Base-by-base conservation (phyloP, 2,113 vertebrate species). In the Phocoena phocoena region DNA sequence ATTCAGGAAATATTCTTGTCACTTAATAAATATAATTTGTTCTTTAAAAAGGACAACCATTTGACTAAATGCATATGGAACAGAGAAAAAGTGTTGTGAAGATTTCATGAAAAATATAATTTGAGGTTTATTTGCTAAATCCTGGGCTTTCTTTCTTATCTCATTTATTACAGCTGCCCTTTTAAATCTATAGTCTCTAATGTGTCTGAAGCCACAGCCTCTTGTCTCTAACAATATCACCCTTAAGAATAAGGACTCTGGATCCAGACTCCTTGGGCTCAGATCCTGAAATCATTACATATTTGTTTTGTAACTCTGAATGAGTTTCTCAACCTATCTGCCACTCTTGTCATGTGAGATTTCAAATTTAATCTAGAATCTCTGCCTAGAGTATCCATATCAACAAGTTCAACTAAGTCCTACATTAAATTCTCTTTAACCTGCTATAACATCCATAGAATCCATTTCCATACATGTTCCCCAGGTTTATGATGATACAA, bases 121-220 rank as follows among this genome's bases (percentile, higher is more conserved):
- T 65, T 83, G 83, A 71, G 76, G 28, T 70, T 77, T 90, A 77
- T 82, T 76, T 80, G 38, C 63, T 85, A 95, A 80, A 92, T 68
- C 50, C 25, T 41, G 33, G 12, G 41, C 60, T 68, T 93, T 18
- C 62, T 85, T 92, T 85, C n/a, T 77, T 95, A 10, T 58, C 26
- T 84, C 60, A 13, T 60, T 86, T 90, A 81, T 93, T 60, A 50
- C 6, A 79, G 44, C 44, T 71, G 15, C 58, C 6, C 6, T 50
- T 65, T 60, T 14, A 82, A 73, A 90, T 88, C 65, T 83, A 65
- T 82, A 8, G 41, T 31, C 33, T 65, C 62, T 88, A 95, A 95
- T 67, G 60, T 63, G 26, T 91, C 62, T 84, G 55, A 73, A 90
- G 55, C 25, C 86, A 88, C 23, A 71, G 55, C 53, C n/a, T 83